Percentiles rank a stretch among this genome's conserved stretches.
phyloP scores from a whole-genome alignment of 2,113 vertebrate genomes.

The Shinisaurus crocodilurus region DNA sequence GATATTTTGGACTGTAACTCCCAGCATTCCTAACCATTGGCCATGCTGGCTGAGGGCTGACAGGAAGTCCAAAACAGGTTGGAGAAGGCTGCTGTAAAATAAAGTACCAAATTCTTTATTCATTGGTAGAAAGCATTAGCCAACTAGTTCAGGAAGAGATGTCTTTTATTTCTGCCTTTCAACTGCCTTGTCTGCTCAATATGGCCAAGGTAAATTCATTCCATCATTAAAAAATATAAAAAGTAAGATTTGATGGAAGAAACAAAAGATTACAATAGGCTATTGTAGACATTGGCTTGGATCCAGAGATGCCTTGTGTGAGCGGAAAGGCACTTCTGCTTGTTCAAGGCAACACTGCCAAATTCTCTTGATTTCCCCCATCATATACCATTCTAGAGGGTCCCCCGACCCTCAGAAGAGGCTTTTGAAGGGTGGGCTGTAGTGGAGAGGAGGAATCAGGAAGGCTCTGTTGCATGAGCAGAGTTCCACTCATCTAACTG shows the following conservation, averaged over 20 bases:
- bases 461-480: not conserved
- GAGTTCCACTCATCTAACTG: not conserved
- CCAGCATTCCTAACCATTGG: no score
- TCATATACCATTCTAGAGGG: not conserved
- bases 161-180: not conserved
- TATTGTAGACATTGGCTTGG: conserved; percentile 12
- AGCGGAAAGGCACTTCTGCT: not conserved
- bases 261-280: conserved; percentile 30
- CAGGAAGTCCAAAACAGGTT: no score
- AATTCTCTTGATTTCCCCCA: not conserved
- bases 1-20: no score
- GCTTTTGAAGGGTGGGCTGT: not conserved
- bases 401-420: not conserved
- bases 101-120: not conserved
- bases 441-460: not conserved
- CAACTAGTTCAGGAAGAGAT: not conserved
- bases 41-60: no score
- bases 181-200: not conserved
- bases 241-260: conserved; percentile 37
- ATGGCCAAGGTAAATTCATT: not conserved
- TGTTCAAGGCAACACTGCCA: not conserved
- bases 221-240: conserved; percentile 44
- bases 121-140: not conserved
- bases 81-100: not conserved
- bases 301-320: not conserved